Conservation (phyloP, 2,797 vertebrate genomes). For the Macroramphosus scolopax region DNA sequence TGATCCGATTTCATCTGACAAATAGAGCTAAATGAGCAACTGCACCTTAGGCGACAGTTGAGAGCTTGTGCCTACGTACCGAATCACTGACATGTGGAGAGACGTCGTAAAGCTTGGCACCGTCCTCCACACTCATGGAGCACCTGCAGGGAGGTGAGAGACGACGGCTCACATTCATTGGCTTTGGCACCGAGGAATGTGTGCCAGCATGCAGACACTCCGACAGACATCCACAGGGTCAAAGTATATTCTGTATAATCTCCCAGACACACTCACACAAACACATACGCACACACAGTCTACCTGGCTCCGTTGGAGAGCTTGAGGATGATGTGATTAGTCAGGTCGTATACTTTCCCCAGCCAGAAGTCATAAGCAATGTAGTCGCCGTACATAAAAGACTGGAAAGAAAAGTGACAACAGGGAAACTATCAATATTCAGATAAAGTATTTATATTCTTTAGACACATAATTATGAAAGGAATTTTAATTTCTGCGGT, state of each 20-base stretch:
- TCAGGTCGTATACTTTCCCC: slow-evolving; percentile 96
- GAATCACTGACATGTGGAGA: slow-evolving; percentile 96
- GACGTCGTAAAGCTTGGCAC: slow-evolving; percentile 94
- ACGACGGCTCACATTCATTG: slow-evolving; percentile 2
- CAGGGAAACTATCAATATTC: background rate
- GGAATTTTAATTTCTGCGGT: no score
- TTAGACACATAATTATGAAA: no score
- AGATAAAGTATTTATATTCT: no score
- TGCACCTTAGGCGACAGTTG: no score
- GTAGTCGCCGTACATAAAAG: slow-evolving; percentile 98
- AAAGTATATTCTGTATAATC: slow-evolving; percentile 1
- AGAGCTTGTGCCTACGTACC: slow-evolving; percentile 69
- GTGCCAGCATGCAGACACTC: no score
- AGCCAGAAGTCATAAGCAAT: slow-evolving; percentile 98
- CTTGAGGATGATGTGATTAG: slow-evolving; percentile 96
- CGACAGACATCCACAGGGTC: slow-evolving; percentile 1
- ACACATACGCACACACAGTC: slow-evolving; percentile 1
- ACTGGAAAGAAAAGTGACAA: slow-evolving; percentile 68
- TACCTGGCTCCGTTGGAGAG: slow-evolving; percentile 98
- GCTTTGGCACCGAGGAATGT: no score
- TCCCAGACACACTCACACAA: background rate
- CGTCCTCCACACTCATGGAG: slow-evolving; percentile 97
- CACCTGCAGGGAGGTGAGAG: slow-evolving; percentile 78
- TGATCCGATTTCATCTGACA: no score
- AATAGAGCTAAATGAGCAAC: no score